A percentile compares a stretch with the other conserved stretches of the same genome.
Conservation (phyloP, 2,113 vertebrate species). For the Corythoichthys intestinalis region DNA sequence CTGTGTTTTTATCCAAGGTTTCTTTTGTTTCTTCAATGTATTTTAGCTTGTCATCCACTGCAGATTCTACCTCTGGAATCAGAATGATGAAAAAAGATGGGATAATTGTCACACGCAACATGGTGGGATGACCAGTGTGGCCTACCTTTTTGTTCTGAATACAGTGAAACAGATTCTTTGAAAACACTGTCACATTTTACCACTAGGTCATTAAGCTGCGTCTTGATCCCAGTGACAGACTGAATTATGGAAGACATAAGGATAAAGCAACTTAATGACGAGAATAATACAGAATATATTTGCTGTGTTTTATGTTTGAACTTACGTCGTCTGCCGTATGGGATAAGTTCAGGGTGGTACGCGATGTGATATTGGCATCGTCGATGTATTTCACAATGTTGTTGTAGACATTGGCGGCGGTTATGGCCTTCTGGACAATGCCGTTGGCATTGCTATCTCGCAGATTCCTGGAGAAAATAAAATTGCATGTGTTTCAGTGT, state of each 20-base stretch:
- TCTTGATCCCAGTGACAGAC: constrained; percentile 79
- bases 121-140: not conserved
- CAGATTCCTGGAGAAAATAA: constrained; percentile 68
- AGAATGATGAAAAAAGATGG: constrained; percentile 6
- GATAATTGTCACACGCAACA: not conserved
- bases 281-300: not conserved
- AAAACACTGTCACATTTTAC: constrained; percentile 79
- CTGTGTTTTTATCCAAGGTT: constrained; percentile 68
- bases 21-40: constrained; percentile 78
- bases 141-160: constrained; percentile 68
- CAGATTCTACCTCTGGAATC: constrained; percentile 67
- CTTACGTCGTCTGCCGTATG: constrained; percentile 82
- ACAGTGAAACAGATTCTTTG: constrained; percentile 73
- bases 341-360: constrained; percentile 77
- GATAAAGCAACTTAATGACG: not conserved
- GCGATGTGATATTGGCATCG: constrained; percentile 80
- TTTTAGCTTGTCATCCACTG: constrained; percentile 69
- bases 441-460: constrained; percentile 85
- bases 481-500: not conserved
- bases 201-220: constrained; percentile 77
- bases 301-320: constrained; percentile 2
- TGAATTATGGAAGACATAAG: constrained; percentile 45
- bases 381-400: constrained; percentile 83
- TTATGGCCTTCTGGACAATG: constrained; percentile 88
- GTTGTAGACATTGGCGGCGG: constrained; percentile 89